These are phyloP conservation scores for Rhopalosiphum maidis DNA, from an alignment of 1,140 invertebrate species.

Conservation along the genomic window DNA sequence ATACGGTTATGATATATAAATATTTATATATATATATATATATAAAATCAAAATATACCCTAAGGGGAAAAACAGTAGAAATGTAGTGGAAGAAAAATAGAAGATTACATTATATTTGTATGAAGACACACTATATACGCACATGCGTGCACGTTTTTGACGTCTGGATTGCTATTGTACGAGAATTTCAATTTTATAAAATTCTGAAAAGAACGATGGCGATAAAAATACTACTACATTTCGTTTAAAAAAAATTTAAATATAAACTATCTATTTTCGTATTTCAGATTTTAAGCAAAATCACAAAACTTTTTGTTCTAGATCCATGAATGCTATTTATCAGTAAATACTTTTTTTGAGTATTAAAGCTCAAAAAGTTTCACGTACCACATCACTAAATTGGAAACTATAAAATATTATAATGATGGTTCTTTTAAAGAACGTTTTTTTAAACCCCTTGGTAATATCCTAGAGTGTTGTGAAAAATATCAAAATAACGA, in stretches of 20 bases:
- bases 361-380: neutral
- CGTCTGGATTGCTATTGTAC: neutral
- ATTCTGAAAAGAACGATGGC: neutral
- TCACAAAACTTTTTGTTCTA: neutral
- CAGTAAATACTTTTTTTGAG: neutral
- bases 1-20: neutral
- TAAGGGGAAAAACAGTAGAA: neutral
- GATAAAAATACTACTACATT: neutral
- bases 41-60: neutral
- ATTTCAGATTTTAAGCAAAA: neutral
- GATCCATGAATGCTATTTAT: neutral
- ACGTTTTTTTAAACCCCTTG: neutral
- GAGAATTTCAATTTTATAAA: neutral
- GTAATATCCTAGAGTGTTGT: neutral
- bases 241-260: neutral
- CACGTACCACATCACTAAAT: neutral
- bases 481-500: neutral
- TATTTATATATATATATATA: neutral
- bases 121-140: neutral
- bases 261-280: neutral
- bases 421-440: neutral
- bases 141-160: neutral
- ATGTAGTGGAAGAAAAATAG: neutral
- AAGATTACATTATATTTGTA: conserved; percentile 7
- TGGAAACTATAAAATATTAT: neutral